Conservation (phyloP, 2,888 invertebrate species). For the Aporophyla nigra region DNA sequence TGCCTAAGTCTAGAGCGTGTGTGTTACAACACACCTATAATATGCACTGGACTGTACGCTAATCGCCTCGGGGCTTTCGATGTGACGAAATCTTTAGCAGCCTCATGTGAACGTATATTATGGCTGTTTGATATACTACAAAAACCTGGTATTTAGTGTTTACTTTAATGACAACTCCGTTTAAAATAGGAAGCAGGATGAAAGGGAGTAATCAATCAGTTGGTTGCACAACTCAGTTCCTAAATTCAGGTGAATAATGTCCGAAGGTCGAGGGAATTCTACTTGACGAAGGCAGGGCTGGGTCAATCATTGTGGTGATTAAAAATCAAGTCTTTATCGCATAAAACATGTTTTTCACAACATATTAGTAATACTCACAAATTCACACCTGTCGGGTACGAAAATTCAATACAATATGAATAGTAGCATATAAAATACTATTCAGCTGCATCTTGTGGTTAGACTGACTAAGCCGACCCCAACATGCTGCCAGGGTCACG, state of each 20-base stretch:
- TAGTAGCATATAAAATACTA: neutral
- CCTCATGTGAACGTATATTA: slow-evolving; percentile 10
- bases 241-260: neutral
- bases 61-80: slow-evolving; percentile 35
- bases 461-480: too few relatives aligned
- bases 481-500: too few relatives aligned
- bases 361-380: neutral
- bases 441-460: neutral
- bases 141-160: too few relatives aligned
- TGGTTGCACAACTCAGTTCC: neutral
- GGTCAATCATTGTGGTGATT: neutral
- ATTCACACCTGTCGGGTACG: neutral
- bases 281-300: neutral
- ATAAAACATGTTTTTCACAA: neutral
- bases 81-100: slow-evolving; percentile 40
- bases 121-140: neutral
- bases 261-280: neutral
- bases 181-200: neutral
- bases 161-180: neutral
- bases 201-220: neutral
- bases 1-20: slow-evolving; percentile 48
- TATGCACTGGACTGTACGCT: slow-evolving; percentile 48
- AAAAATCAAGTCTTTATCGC: neutral
- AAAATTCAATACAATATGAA: neutral
- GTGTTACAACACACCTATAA: slow-evolving; percentile 36